phyloP scores from a whole-genome alignment of 2,888 invertebrate species.

The Drosophila paramelanica region DNA sequence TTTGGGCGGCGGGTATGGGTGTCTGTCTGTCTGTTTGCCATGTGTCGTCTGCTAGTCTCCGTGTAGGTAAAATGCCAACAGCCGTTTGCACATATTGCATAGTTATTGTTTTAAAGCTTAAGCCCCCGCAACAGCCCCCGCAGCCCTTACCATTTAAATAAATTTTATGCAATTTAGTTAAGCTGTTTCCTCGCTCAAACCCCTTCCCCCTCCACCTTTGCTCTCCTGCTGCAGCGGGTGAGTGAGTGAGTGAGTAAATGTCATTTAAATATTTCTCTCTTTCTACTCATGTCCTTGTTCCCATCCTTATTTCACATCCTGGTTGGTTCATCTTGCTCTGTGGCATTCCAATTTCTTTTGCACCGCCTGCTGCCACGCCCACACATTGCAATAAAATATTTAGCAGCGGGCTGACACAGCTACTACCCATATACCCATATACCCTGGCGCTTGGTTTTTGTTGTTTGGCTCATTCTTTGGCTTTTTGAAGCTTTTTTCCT shows the following conservation, averaged over 20 bases:
- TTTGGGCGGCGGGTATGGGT: not conserved
- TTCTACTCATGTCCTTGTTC: not conserved
- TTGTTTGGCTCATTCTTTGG: slow-evolving; percentile 45
- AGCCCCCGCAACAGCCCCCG: slow-evolving; percentile 12
- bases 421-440: not conserved
- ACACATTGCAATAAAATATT: slow-evolving; percentile 70
- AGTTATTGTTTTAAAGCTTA: slow-evolving; percentile 81
- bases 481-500: slow-evolving; percentile 47
- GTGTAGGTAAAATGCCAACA: slow-evolving; percentile 67
- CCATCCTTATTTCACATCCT: slow-evolving; percentile 17
- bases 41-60: slow-evolving; percentile 55
- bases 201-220: not conserved
- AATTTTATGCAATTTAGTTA: slow-evolving; percentile 82
- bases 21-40: slow-evolving; percentile 24
- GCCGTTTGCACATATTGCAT: slow-evolving; percentile 69
- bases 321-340: slow-evolving; percentile 53
- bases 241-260: slow-evolving; percentile 78
- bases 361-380: slow-evolving; percentile 38
- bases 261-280: slow-evolving; percentile 75
- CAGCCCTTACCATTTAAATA: slow-evolving; percentile 70
- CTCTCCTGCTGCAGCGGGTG: slow-evolving; percentile 3
- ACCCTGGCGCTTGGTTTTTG: slow-evolving; percentile 2
- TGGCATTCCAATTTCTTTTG: slow-evolving; percentile 77
- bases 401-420: slow-evolving; percentile 34
- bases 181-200: slow-evolving; percentile 59